Evolutionary conservation across 2,888 invertebrate species (phyloP).

Genomic region (Eupsilia transversa): DNA sequence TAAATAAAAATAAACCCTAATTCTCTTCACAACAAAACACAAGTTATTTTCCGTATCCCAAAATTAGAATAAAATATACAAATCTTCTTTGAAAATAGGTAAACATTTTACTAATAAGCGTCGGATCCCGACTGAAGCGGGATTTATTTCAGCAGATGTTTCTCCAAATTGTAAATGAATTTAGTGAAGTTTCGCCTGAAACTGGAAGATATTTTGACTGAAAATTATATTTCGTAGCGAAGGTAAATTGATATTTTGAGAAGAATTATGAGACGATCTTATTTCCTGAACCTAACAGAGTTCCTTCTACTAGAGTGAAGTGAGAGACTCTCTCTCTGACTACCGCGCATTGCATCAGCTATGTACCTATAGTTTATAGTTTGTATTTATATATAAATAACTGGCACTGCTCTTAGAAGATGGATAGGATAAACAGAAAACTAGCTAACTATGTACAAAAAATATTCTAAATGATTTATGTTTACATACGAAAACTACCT

Average conservation of each 20-base stretch:
- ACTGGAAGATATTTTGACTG: slow-evolving; percentile 33
- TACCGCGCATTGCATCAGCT: too few species aligned
- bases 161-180: slow-evolving; percentile 51
- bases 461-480: too few species aligned
- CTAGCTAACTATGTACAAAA: too few species aligned
- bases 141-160: slow-evolving; percentile 53
- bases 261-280: slow-evolving; percentile 6
- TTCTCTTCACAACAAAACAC: slow-evolving; percentile 3
- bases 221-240: slow-evolving; percentile 29
- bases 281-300: too few species aligned
- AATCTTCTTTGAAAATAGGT: slow-evolving; percentile 43
- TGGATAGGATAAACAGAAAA: too few species aligned
- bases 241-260: slow-evolving; percentile 44
- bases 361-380: too few species aligned
- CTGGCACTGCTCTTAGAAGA: too few species aligned
- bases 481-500: too few species aligned
- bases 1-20: neutral
- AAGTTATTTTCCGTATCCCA: slow-evolving; percentile 14
- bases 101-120: slow-evolving; percentile 51
- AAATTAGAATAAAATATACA: slow-evolving; percentile 52
- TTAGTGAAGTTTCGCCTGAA: slow-evolving; percentile 11
- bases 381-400: too few species aligned
- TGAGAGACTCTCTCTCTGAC: too few species aligned
- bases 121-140: slow-evolving; percentile 20
- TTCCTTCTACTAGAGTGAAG: too few species aligned